Evolutionary conservation across 1,140 invertebrate species (phyloP).

Genomic region (Drosophila ercepeae): DNA sequence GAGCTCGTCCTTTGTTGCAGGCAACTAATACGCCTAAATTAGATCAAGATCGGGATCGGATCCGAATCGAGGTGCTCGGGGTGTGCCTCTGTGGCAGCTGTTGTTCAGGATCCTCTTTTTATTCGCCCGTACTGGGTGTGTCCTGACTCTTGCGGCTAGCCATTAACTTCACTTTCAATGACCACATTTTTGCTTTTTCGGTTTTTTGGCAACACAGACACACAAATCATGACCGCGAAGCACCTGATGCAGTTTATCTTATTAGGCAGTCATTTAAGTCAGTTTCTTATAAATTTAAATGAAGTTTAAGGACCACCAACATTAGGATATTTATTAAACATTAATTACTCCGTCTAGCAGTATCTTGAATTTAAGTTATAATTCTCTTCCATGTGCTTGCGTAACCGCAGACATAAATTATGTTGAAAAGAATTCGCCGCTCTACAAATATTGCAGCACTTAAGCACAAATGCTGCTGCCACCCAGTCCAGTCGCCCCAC

Average conservation of each 20-base stretch:
- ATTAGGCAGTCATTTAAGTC: constrained; percentile 60
- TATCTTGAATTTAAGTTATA: background rate
- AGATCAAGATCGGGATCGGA: constrained; percentile 73
- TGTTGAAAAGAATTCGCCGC: constrained; percentile 43
- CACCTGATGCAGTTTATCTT: constrained; percentile 62
- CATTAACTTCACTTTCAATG: constrained; percentile 65
- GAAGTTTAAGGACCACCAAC: background rate
- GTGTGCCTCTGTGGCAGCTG: constrained; percentile 56
- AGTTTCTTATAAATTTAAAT: background rate
- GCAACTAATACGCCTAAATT: constrained; percentile 80
- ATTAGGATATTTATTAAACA: background rate
- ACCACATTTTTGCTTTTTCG: background rate
- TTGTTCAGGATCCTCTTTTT: constrained; percentile 43
- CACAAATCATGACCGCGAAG: constrained; percentile 55
- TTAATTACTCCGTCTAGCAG: background rate
- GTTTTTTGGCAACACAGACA: constrained; percentile 47
- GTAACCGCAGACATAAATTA: constrained; percentile 61
- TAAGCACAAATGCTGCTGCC: constrained; percentile 72
- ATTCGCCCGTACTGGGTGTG: constrained; percentile 19
- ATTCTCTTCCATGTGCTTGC: constrained; percentile 34
- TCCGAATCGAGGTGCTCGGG: constrained; percentile 19
- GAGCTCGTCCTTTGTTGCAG: constrained; percentile 47
- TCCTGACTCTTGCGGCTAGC: constrained; percentile 61
- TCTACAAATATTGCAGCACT: constrained; percentile 76
- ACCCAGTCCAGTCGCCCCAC: constrained; percentile 35